These are phyloP conservation scores for Presbytis comata DNA, from an alignment of 2,797 vertebrate genomes.

Conservation along the genomic window DNA sequence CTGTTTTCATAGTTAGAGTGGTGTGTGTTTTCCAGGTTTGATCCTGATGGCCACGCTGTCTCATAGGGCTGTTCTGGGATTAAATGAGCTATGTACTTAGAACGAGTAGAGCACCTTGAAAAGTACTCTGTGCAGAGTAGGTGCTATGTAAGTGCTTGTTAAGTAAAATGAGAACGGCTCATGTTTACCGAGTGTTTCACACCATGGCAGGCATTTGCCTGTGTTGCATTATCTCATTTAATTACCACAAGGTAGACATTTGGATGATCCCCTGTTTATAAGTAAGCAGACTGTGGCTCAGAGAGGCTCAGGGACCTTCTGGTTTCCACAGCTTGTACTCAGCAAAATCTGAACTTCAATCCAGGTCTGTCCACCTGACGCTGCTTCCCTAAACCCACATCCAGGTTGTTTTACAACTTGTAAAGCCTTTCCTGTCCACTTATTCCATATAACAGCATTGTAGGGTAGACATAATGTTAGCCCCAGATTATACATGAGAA, in stretches of 20 bases:
- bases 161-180: neutral
- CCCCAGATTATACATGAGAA: neutral
- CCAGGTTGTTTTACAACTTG: neutral
- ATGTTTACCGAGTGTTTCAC: accelerated
- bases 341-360: neutral
- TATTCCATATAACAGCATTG: neutral
- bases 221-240: neutral
- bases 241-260: neutral
- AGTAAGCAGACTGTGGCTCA: neutral
- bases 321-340: neutral
- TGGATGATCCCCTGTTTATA: neutral
- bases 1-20: neutral
- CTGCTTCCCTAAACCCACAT: too few species aligned
- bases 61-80: neutral
- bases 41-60: accelerated
- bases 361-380: neutral
- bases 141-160: neutral
- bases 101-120: neutral
- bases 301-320: too few species aligned
- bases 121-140: neutral
- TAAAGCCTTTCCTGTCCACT: neutral
- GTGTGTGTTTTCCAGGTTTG: neutral
- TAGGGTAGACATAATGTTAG: neutral
- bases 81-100: neutral
- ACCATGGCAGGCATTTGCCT: neutral